Evolutionary conservation across 2,113 vertebrate genomes (phyloP).

Genomic region (Scolopax mira): DNA sequence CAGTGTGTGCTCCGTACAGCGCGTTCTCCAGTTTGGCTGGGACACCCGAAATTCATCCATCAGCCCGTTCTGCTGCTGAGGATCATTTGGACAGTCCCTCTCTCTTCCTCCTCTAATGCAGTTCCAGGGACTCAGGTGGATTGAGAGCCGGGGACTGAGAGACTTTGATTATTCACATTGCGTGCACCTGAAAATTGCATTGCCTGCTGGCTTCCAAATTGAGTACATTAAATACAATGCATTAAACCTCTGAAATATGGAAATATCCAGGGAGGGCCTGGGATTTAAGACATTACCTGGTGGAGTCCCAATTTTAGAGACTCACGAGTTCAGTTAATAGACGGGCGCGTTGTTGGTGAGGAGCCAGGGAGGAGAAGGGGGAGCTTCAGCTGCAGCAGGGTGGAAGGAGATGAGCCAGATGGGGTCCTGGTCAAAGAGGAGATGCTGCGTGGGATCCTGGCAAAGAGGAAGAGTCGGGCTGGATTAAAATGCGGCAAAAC

Average conservation of each 20-base stretch:
- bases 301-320: neutral
- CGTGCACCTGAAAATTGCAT: constrained; percentile 26
- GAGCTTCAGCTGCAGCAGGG: neutral
- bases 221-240: constrained; percentile 22
- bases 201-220: constrained; percentile 42
- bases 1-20: neutral
- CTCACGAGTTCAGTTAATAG: neutral
- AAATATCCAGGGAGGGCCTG: constrained; percentile 5
- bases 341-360: neutral
- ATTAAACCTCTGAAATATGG: constrained; percentile 24
- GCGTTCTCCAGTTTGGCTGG: neutral
- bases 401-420: neutral
- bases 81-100: neutral
- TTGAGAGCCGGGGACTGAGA: neutral
- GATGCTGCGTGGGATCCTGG: neutral
- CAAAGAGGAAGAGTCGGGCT: neutral
- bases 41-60: neutral
- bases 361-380: neutral
- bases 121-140: constrained; percentile 30
- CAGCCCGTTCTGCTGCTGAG: neutral
- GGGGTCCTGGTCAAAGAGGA: neutral
- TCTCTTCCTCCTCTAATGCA: neutral
- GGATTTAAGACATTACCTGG: neutral
- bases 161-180: neutral
- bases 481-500: neutral